phyloP scores from a whole-genome alignment of 2,797 vertebrate genomes.

The Microctenopoma steveboyesi region DNA sequence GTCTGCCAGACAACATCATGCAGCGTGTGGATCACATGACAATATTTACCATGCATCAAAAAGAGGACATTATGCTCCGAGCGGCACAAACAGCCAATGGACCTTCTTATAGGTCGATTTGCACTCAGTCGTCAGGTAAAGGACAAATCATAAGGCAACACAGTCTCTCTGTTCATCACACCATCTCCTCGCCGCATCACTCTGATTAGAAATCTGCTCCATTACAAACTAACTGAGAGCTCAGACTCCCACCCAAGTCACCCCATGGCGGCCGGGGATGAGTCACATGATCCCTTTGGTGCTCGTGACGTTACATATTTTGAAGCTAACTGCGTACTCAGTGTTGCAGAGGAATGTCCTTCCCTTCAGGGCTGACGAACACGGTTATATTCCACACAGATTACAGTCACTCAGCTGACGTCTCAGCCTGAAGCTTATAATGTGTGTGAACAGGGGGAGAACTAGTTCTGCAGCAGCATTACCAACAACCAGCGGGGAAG shows the following conservation, averaged over 20 bases:
- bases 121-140: neutral
- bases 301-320: constrained; percentile 51
- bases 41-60: neutral
- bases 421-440: neutral
- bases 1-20: neutral
- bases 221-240: constrained; percentile 1
- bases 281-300: constrained; percentile 48
- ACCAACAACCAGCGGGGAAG: too few relatives aligned
- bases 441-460: neutral
- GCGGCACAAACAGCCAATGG: neutral
- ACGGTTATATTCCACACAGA: constrained; percentile 3
- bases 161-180: neutral
- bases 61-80: neutral
- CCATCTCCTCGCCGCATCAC: constrained; percentile 40
- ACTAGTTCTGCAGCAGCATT: neutral
- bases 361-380: neutral
- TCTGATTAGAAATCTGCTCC: constrained; percentile 16
- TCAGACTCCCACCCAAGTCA: neutral
- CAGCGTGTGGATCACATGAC: neutral
- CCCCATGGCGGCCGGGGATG: constrained; percentile 8
- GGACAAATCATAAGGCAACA: too few relatives aligned
- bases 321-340: neutral
- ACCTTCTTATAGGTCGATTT: neutral
- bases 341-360: constrained; percentile 43
- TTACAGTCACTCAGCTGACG: constrained; percentile 18